phyloP scores from a whole-genome alignment of 2,888 invertebrate genomes.

The Andrena haemorrhoa region DNA sequence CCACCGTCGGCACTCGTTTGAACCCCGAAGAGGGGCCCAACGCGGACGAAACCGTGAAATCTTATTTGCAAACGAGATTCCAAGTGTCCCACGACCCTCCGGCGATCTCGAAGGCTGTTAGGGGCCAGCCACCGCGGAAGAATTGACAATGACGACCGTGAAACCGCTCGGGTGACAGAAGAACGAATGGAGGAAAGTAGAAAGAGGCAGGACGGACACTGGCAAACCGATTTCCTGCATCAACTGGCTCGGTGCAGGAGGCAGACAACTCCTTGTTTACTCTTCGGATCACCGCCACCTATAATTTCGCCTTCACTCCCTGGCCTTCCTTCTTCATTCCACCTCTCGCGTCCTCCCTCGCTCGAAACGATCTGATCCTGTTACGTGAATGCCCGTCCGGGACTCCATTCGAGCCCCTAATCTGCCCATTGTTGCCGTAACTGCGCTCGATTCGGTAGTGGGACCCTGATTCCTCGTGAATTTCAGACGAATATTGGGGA shows the following conservation, averaged over 20 bases:
- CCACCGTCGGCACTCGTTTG: slow-evolving; percentile 17
- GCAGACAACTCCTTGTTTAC: slow-evolving; percentile 80
- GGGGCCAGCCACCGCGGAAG: slow-evolving; percentile 18
- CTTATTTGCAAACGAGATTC: slow-evolving; percentile 83
- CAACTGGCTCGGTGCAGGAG: slow-evolving; percentile 78
- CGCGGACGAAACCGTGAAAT: slow-evolving; percentile 59
- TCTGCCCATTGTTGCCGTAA: slow-evolving; percentile 72
- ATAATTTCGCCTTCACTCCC: slow-evolving; percentile 78
- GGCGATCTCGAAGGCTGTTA: slow-evolving; percentile 6
- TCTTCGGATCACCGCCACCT: slow-evolving; percentile 83
- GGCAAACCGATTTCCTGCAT: slow-evolving; percentile 82
- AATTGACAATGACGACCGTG: slow-evolving; percentile 38
- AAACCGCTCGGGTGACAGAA: slow-evolving; percentile 7
- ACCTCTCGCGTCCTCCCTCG: slow-evolving; percentile 34
- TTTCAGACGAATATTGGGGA: background rate
- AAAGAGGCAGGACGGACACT: background rate
- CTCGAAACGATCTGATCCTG: slow-evolving; percentile 66
- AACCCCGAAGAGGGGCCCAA: background rate
- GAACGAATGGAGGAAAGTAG: background rate
- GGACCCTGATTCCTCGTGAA: background rate
- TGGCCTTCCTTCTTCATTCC: slow-evolving; percentile 55
- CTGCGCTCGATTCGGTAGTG: background rate
- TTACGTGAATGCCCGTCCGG: slow-evolving; percentile 75
- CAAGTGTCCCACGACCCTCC: slow-evolving; percentile 44
- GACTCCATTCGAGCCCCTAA: slow-evolving; percentile 67